Evolutionary conservation across 2,888 invertebrate species (phyloP), one percentile per base, ranked within the genome.

Genomic region (Yponomeuta sedellus): DNA sequence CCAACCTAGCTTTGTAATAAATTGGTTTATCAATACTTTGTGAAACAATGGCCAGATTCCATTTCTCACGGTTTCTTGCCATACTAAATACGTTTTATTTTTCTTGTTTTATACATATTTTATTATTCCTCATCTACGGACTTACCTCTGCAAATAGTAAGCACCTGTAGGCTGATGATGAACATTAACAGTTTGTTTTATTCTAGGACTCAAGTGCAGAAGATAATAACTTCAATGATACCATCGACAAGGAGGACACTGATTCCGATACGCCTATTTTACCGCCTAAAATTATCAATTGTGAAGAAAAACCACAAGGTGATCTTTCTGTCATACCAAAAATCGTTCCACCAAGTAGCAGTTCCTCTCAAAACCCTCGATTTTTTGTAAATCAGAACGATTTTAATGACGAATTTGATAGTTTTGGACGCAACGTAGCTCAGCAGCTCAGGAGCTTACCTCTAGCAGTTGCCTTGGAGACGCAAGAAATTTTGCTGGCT

Each of bases 401-500:
- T 11, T 19, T 56, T 11, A n/a, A 25, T 63, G 71, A 71, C 66
- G 71, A 71, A 59, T 71, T 71, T 68, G 70, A 69, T 39, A 67
- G 69, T 40, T 69, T 70, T 67, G 73, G 71, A 0, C 71, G 67
- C 64, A 71, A 73, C 61, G 61, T 74, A 4, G 71, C 73, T 16
- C 69, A 71, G 28, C 73, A 74, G 61, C 63, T 74, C 39, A 68
- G 70, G 63, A 68, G 66, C 28, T 61, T 73, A 61, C 73, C 73
- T 1, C 20, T 73, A 52, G 3, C 61, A 16, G 66, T 68, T 40
- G 73, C 74, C 20, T 68, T 73, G 61, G 70, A 74, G 67, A 72
- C 73, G 4, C 66, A 67, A 40, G 68, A 69, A 66, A 67, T 67
- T 58, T 57, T 70, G 10, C n/a, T 69, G 25, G 61, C 65, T n/a